Evolutionary conservation across 2,113 vertebrate genomes (phyloP), one percentile per base, ranked within the genome.

Genomic region (Hirundichthys speculiger): DNA sequence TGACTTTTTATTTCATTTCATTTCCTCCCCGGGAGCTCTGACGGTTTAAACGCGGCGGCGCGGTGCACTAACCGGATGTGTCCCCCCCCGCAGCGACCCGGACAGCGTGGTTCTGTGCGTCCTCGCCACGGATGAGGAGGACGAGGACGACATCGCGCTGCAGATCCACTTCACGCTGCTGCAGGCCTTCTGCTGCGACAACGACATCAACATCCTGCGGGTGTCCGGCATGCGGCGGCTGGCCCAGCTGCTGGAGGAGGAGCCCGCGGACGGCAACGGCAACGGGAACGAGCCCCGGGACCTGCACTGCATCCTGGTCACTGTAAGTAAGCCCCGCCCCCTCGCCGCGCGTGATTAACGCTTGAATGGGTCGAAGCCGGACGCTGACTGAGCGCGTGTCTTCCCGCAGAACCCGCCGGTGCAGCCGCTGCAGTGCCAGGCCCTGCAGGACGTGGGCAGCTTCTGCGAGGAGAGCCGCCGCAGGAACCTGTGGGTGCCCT

Each of bases 91-190:
- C 90, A 98, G 96, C 5, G 96, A 98, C 81, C 96, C 96, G 0
- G 96, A 98, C 92, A 94, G 94, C 19, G 96, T 98, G 54, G 94
- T 98, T 1, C 84, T 98, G 50, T 98, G 96, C 68, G 73, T 98
- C 1, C 75, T 98, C 54, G 96, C 95, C 34, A 91, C 94, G 0
- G 96, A 98, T 0, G 94, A 94, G 62, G 96, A 97, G 52, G 94
- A 98, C 3, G 93, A 94, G 3, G 92, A 71, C 0, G 95, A 97
- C 69, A 93, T 96, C 18, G 96, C 95, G 0, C 84, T 98, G 61
- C 96, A 98, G 87, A 98, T 98, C 79, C 96, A 98, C 87, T 98
- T 98, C 92, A 98, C 96, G 1, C 93, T 98, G 13, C 95, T 98
- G 65, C 96, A 95, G 67, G 95, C 96, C 0, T 98, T 98, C 50